Evolutionary conservation across 2,797 vertebrate species (phyloP).

Genomic region (Malacoraja senta): DNA sequence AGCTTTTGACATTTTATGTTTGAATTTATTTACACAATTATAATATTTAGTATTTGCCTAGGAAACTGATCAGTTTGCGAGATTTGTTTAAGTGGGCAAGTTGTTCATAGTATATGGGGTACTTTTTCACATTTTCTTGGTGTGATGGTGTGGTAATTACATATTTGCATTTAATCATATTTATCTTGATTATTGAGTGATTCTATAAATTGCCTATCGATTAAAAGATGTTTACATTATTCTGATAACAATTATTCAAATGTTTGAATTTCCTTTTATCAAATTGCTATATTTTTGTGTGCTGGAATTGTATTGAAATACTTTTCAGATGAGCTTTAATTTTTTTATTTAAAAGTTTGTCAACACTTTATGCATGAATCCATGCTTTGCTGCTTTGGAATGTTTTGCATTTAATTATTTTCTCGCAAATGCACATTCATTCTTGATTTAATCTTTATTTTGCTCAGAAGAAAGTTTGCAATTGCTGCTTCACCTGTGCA

Average conservation of each 20-base stretch:
- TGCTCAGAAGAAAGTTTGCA: constrained; percentile 6
- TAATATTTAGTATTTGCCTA: background rate
- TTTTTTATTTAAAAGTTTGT: background rate
- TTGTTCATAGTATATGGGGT: background rate
- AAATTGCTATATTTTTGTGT: background rate
- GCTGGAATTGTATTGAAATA: background rate
- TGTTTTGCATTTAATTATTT: background rate
- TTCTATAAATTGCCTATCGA: background rate
- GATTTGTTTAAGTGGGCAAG: background rate
- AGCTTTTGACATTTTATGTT: background rate
- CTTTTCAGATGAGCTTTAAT: background rate
- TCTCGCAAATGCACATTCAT: background rate
- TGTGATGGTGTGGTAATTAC: background rate
- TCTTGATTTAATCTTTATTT: constrained; percentile 16
- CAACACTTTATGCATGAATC: background rate
- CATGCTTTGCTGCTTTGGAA: constrained; percentile 17
- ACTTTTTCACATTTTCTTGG: background rate
- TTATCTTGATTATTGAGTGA: background rate
- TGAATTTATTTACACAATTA: background rate
- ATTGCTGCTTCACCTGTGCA: background rate
- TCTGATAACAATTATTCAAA: no score
- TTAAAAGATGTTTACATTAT: background rate
- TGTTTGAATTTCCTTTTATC: background rate
- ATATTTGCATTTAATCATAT: background rate
- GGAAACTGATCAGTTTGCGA: no score